Base-by-base conservation (phyloP, 2,797 vertebrate species). In the Pseudopleuronectes americanus region DNA sequence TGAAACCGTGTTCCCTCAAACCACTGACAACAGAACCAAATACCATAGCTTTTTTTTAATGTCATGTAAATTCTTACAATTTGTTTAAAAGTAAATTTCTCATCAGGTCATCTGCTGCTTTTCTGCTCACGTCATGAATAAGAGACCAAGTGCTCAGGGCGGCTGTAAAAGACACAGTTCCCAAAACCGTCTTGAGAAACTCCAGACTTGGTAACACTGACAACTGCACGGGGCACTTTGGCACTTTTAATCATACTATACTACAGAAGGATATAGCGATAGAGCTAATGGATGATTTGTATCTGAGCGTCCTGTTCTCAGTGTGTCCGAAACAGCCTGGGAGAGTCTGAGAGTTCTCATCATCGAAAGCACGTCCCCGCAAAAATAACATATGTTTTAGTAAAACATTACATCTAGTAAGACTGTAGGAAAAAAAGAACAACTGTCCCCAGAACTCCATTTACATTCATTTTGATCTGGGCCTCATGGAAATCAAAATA, bases 381-480 rank as follows among this genome's bases (percentile, higher is more conserved):
- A 13, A 38, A 38, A 38, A 38, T 38, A 38, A 38, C 36, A 38
- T 38, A 13, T 13, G 36, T 79, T 86, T 85, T 67, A 77, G 84
- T 85, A 82, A 89, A 86, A 89, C 79, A 68, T 74, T 86, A 86
- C 71, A 85, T 78, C 72, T 80, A 76, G 51, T 80, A 76, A 84
- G 71, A 85, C 72, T 66, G 64, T 80, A 85, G 76, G 74, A 82
- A 87, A 87, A 38, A 38, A 38, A 38, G 9, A 17, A 84, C 48
- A 84, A 77, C 69, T n/a, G 49, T 57, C 57, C 74, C 70, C 64
- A 80, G 64, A 79, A 83, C 57, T 80, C 73, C 79, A 65, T 88
- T 89, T 91, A 93, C 92, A 93, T 92, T 93, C 90, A 92, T 79
- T 69, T 68, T 89, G 84, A 91, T 83, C 77, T 76, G 68, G 81